Evolutionary conservation across 2,888 invertebrate genomes (phyloP), one percentile per base, ranked within the genome.

Genomic region (Notocelia uddmanniana): DNA sequence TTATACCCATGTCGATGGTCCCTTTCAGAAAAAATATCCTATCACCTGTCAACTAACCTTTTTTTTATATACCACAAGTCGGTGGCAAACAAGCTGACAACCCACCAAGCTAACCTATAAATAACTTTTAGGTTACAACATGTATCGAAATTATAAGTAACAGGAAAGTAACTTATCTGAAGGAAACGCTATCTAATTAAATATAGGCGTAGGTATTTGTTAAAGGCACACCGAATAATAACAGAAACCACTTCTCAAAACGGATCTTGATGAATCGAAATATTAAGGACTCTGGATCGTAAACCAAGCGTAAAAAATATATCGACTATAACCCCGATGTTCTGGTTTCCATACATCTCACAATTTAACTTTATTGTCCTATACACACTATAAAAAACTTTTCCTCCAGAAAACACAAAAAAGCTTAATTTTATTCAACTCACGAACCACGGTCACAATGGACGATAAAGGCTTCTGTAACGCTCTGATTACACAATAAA

Each of bases 371-470:
- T 78, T 73, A 83, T 84, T 85, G 84, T 85, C 80, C 74, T 74
- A 69, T 80, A 78, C 77, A 82, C 76, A 75, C 76, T 76, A 78
- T 76, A 81, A 76, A 82, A 82, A 81, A 79, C 81, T 81, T 83
- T 81, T 81, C 76, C 75, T 76, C 74, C 74, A 74, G 75, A 77
- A 80, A 82, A 79, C 75, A 72, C 75, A 75, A 79, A 80, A 80
- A 83, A 77, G 48, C 15, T 74, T 77, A 79, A 77, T 76, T 76
- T 71, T 73, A 86, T 84, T 84, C 84, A 71, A 63, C 79, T 84
- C 86, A 84, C 85, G 84, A 80, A 76, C 75, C 60, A 70, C 75
- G 85, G 86, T 85, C 81, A 81, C 82, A 85, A 84, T 81, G 80
- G 77, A 69, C 75, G 78, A 83, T 84, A 85, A 82, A 84, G 83